These are phyloP conservation scores for Vulpes lagopus DNA, from an alignment of 2,113 vertebrate species.

Conservation along the genomic window DNA sequence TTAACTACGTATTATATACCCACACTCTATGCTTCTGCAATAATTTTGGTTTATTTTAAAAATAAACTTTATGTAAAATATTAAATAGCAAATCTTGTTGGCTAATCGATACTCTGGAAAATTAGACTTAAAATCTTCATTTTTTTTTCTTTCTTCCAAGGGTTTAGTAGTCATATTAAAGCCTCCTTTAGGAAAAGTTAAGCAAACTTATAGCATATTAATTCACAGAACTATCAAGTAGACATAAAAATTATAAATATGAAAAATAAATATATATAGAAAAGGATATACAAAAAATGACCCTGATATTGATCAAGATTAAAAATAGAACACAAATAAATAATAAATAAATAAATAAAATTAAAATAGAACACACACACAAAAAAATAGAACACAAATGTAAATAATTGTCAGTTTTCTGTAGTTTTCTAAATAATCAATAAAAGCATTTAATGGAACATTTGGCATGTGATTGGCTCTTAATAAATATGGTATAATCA, in stretches of 20 bases:
- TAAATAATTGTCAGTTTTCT: conserved; percentile 62
- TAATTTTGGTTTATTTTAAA: conserved; percentile 84
- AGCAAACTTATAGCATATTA: conserved; percentile 7
- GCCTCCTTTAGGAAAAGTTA: conserved; percentile 57
- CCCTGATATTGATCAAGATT: conserved; percentile 61
- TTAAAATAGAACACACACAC: background rate
- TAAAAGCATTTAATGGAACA: conserved; percentile 64
- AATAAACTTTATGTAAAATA: conserved; percentile 81
- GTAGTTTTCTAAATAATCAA: conserved; percentile 72
- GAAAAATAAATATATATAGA: conserved; percentile 31
- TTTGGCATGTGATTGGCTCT: conserved; percentile 47
- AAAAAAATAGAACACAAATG: background rate
- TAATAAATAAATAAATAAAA: too few relatives aligned
- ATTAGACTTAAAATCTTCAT: conserved; percentile 49
- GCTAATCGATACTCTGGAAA: conserved; percentile 73
- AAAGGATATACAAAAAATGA: conserved; percentile 58
- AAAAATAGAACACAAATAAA: background rate
- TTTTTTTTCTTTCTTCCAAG: conserved; percentile 32
- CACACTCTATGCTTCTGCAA: conserved; percentile 76
- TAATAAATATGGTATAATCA: conserved; percentile 60
- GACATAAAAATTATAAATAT: conserved; percentile 43
- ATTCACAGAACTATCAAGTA: conserved; percentile 42
- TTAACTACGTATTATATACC: conserved; percentile 83
- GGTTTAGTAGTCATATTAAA: conserved; percentile 48
- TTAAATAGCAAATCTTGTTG: conserved; percentile 69